Conservation (phyloP, 1,140 invertebrate species). For the Drosophila seguyi region DNA sequence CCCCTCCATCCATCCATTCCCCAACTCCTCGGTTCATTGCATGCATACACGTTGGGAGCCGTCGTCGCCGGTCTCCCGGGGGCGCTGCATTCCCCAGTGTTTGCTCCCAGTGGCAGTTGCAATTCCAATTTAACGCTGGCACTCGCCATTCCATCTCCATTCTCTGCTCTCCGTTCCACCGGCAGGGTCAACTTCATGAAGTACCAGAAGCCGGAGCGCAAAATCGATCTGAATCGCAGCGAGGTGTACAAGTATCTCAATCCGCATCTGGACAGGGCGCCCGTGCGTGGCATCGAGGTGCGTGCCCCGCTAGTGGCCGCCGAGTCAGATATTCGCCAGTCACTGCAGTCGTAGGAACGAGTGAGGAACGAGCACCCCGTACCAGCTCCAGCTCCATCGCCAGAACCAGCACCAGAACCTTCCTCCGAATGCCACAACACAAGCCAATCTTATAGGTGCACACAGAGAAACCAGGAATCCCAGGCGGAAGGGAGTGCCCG, state of each 20-base stretch:
- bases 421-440: neutral
- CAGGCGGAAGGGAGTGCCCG: neutral
- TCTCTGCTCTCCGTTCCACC: slow-evolving; percentile 5
- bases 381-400: neutral
- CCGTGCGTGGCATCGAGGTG: slow-evolving; percentile 88
- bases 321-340: slow-evolving; percentile 87
- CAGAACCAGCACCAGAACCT: slow-evolving; percentile 1
- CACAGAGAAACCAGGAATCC: slow-evolving; percentile 4
- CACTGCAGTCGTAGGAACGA: slow-evolving; percentile 61
- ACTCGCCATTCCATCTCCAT: slow-evolving; percentile 11
- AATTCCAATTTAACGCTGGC: slow-evolving; percentile 43
- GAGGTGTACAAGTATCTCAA: slow-evolving; percentile 90
- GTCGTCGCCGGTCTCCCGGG: slow-evolving; percentile 3
- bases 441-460: slow-evolving; percentile 23
- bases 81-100: slow-evolving; percentile 30
- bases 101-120: slow-evolving; percentile 16
- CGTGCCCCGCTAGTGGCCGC: slow-evolving; percentile 88
- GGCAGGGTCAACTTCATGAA: slow-evolving; percentile 92
- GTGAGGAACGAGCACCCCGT: neutral
- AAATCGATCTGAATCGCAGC: slow-evolving; percentile 90
- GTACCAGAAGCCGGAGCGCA: slow-evolving; percentile 90
- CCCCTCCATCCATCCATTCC: neutral
- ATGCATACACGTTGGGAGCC: slow-evolving; percentile 20
- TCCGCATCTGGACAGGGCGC: slow-evolving; percentile 89
- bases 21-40: slow-evolving; percentile 19